A percentile compares a stretch with the other conserved stretches of the same genome.
Evolutionary conservation across 2,888 invertebrate genomes (phyloP).

Genomic region (Boloria selene): DNA sequence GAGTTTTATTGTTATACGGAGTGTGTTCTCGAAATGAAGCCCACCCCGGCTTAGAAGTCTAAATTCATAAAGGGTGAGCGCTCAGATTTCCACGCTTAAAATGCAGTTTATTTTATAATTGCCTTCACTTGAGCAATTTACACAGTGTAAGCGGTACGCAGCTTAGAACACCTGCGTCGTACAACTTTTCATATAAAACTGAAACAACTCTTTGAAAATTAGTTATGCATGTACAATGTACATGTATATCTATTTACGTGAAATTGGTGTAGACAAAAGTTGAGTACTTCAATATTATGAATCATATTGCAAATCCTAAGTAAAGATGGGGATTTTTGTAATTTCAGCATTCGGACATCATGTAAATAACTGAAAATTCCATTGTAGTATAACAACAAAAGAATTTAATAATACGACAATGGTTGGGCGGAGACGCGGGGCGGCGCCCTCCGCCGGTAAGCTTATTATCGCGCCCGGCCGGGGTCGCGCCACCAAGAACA

Average conservation of each 20-base stretch:
- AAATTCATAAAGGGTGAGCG: constrained; percentile 54
- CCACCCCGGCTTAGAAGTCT: constrained; percentile 61
- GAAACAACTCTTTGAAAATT: constrained; percentile 48
- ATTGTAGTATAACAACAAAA: constrained; percentile 66
- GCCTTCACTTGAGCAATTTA: constrained; percentile 49
- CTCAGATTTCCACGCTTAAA: constrained; percentile 64
- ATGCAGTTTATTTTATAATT: constrained; percentile 66
- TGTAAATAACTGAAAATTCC: constrained; percentile 72
- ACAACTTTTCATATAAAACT: constrained; percentile 55
- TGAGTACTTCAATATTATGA: constrained; percentile 11
- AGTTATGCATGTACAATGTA: constrained; percentile 17
- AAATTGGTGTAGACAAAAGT: constrained; percentile 10
- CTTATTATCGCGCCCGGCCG: constrained; percentile 70
- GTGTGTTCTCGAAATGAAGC: constrained; percentile 72
- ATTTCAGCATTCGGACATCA: constrained; percentile 63
- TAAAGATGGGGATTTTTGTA: constrained; percentile 47
- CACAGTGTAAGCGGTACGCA: constrained; percentile 49
- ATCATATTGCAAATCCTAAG: constrained; percentile 13
- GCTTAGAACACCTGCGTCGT: constrained; percentile 63
- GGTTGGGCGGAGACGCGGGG: constrained; percentile 58
- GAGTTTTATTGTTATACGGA: constrained; percentile 79
- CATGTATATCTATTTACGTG: background rate
- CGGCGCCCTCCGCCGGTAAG: constrained; percentile 65
- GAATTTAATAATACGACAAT: constrained; percentile 76
- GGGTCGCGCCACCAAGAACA: constrained; percentile 60